A percentile compares a stretch with the other conserved stretches of the same genome.
Evolutionary conservation across 2,888 invertebrate species (phyloP).

Genomic region (Polyommatus iphigenia): DNA sequence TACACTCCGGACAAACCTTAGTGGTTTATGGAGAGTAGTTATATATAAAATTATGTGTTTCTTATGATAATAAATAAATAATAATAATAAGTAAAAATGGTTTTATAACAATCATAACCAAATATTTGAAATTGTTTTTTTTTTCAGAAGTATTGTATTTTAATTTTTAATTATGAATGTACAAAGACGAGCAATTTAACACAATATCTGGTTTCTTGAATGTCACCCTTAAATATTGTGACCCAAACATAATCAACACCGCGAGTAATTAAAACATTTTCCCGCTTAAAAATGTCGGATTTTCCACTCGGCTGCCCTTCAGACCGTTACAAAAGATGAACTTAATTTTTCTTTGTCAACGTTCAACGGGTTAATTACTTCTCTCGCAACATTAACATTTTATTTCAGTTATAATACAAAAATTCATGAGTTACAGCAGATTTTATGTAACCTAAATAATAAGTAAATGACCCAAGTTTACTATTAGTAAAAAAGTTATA

Average conservation of each 20-base stretch:
- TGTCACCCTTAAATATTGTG: background rate
- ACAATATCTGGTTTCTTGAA: background rate
- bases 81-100: too few relatives aligned
- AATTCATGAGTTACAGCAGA: background rate
- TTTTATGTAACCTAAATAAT: background rate
- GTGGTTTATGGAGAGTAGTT: too few relatives aligned
- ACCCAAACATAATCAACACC: conserved; percentile 16
- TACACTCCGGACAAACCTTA: too few relatives aligned
- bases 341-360: conserved; percentile 25
- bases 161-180: background rate
- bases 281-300: conserved; percentile 4
- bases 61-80: too few relatives aligned
- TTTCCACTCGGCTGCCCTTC: conserved; percentile 20
- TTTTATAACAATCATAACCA: too few relatives aligned
- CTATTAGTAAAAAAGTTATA: background rate
- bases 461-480: background rate
- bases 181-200: background rate
- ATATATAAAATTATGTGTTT: too few relatives aligned
- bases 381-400: conserved; percentile 19
- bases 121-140: too few relatives aligned
- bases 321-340: conserved; percentile 12
- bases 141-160: background rate
- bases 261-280: conserved; percentile 17
- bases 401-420: background rate
- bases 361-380: conserved; percentile 27